These are phyloP conservation scores for Catocala nupta DNA, from an alignment of 2,888 invertebrate genomes.

Conservation along the genomic window DNA sequence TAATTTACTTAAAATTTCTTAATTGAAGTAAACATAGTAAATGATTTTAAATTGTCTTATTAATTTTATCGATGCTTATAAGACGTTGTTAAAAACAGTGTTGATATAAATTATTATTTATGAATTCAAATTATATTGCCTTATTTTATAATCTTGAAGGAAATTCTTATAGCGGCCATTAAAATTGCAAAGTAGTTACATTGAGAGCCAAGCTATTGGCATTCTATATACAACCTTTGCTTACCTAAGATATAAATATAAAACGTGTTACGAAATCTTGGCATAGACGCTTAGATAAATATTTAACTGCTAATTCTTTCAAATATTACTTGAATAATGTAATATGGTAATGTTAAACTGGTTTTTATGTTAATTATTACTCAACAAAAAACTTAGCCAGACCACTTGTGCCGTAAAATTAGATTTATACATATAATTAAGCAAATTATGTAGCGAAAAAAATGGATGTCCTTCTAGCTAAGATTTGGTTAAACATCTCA, in stretches of 20 bases:
- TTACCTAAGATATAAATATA: neutral
- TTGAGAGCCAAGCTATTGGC: slow-evolving; percentile 25
- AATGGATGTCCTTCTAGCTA: neutral
- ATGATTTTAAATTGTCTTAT: no score
- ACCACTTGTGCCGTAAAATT: neutral
- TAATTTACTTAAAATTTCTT: no score
- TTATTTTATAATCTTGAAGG: slow-evolving; percentile 10
- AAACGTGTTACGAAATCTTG: neutral
- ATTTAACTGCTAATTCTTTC: neutral
- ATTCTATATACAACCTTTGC: slow-evolving; percentile 36
- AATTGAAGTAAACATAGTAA: no score
- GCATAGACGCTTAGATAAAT: neutral
- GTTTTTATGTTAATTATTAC: slow-evolving; percentile 7
- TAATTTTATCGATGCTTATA: no score
- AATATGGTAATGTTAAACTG: neutral
- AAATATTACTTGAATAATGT: neutral
- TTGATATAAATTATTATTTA: neutral
- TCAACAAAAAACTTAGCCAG: neutral
- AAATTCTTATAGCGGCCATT: slow-evolving; percentile 21
- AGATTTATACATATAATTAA: slow-evolving; percentile 7
- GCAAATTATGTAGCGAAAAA: neutral
- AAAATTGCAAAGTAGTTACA: slow-evolving; percentile 35
- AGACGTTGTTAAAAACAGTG: no score
- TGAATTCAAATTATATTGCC: slow-evolving; percentile 1
- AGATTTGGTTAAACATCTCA: neutral